phyloP scores from a whole-genome alignment of 2,797 vertebrate species.

The Artibeus lituratus region DNA sequence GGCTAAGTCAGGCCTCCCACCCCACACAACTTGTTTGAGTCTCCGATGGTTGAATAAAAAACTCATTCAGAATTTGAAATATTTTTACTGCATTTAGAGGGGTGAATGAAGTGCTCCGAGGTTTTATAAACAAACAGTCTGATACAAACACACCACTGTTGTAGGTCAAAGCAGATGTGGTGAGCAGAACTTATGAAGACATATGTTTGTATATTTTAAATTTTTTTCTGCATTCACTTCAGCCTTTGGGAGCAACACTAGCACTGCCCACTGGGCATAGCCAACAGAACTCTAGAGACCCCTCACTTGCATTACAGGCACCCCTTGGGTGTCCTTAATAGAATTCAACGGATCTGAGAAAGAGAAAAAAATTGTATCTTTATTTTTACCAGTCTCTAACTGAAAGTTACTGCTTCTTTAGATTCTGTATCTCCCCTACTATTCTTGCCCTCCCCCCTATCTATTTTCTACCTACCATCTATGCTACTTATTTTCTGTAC shows the following conservation, averaged over 20 bases:
- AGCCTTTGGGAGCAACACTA: neutral
- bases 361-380: neutral
- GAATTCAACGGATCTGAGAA: neutral
- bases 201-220: neutral
- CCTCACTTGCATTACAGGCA: neutral
- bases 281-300: neutral
- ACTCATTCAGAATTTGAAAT: constrained; percentile 31
- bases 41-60: constrained; percentile 33
- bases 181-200: neutral
- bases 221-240: neutral
- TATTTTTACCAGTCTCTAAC: neutral
- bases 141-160: constrained; percentile 22
- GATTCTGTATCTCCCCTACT: too few species aligned
- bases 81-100: neutral
- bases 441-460: too few species aligned
- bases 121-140: constrained; percentile 39
- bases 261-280: neutral
- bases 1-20: neutral
- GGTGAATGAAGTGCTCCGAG: neutral
- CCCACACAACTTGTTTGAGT: neutral
- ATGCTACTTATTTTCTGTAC: too few species aligned
- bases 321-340: neutral
- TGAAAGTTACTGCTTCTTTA: neutral
- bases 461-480: too few species aligned
- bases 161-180: neutral